These are phyloP conservation scores for Microtus oregoni DNA, from an alignment of 2,113 vertebrate species.

Conservation along the genomic window DNA sequence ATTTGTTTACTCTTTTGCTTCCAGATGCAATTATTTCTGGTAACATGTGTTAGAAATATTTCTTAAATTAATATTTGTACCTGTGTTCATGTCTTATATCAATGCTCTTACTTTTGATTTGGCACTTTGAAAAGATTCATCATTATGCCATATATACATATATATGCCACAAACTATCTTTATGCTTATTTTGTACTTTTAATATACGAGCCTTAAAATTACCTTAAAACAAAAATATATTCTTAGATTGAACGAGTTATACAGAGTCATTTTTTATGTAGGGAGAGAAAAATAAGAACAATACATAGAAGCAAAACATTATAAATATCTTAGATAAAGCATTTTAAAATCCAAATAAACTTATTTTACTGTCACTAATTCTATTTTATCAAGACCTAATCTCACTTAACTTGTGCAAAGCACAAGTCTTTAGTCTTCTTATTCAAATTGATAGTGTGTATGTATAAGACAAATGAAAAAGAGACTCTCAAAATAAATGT, in stretches of 20 bases:
- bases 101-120: not conserved
- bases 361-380: not conserved
- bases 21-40: not conserved
- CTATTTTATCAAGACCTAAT: not conserved
- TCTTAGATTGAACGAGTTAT: not conserved
- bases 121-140: not conserved
- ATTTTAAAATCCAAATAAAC: too few relatives aligned
- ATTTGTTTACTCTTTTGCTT: not conserved
- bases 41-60: not conserved
- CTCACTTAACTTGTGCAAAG: not conserved
- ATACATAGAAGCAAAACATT: not conserved
- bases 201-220: not conserved
- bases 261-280: not conserved
- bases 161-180: too few relatives aligned
- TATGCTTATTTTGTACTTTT: not conserved
- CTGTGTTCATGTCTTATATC: not conserved
- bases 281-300: not conserved
- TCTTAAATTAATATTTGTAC: not conserved
- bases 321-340: too few relatives aligned
- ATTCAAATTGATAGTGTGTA: not conserved
- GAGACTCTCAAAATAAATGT: too few relatives aligned
- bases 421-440: not conserved
- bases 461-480: not conserved
- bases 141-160: not conserved
- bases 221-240: not conserved